These are phyloP conservation scores for Galeruca laticollis DNA, from an alignment of 2,888 invertebrate genomes.

Conservation along the genomic window DNA sequence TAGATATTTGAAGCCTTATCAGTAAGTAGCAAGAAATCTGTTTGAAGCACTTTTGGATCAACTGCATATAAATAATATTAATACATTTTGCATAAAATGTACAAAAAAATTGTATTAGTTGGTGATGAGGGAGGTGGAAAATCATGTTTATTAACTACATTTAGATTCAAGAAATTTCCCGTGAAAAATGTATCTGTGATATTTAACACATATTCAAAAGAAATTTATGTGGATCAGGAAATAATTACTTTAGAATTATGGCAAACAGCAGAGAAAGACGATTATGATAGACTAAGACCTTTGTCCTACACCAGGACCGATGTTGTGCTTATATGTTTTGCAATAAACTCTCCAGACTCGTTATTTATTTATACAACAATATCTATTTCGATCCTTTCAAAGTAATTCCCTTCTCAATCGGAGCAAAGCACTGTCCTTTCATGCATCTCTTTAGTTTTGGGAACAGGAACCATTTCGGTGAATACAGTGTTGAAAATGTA, in stretches of 20 bases:
- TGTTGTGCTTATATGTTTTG: slow-evolving; percentile 75
- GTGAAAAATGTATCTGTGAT: slow-evolving; percentile 71
- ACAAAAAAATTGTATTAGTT: slow-evolving; percentile 66
- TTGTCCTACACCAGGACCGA: slow-evolving; percentile 73
- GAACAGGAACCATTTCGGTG: no score
- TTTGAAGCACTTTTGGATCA: no score
- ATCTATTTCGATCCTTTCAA: no score
- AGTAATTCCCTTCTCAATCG: no score
- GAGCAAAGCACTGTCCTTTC: no score
- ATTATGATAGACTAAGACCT: slow-evolving; percentile 71
- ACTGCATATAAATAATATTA: no score
- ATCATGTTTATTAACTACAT: slow-evolving; percentile 73
- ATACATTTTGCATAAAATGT: slow-evolving; percentile 24
- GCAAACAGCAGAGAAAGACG: slow-evolving; percentile 72
- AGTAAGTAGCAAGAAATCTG: no score
- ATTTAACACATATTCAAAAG: slow-evolving; percentile 56
- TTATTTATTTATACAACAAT: no score
- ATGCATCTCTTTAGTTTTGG: no score
- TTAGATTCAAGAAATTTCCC: slow-evolving; percentile 73
- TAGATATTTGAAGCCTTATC: no score
- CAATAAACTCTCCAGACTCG: slow-evolving; percentile 73
- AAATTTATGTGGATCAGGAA: slow-evolving; percentile 70
- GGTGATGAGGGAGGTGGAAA: slow-evolving; percentile 77
- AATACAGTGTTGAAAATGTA: no score
- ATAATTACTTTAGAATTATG: slow-evolving; percentile 65